Evolutionary conservation across 2,113 vertebrate genomes (phyloP).

Genomic region (Python bivittatus): DNA sequence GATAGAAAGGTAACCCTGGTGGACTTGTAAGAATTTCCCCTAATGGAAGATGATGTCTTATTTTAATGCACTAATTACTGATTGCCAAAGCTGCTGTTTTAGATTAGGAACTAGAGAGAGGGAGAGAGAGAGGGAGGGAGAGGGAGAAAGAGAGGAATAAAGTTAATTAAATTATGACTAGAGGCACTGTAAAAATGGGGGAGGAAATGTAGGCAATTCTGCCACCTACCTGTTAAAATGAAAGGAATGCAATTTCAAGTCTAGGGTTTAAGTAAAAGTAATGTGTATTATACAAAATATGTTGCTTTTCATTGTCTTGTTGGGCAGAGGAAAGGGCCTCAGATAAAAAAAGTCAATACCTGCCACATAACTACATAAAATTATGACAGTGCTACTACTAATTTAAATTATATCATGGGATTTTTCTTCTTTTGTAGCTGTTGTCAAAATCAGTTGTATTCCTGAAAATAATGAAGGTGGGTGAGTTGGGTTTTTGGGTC

Average conservation of each 20-base stretch:
- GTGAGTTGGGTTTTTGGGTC: not conserved
- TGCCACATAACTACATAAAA: constrained; percentile 20
- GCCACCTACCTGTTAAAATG: constrained; percentile 47
- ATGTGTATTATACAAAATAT: constrained; percentile 8
- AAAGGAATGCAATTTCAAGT: constrained; percentile 42
- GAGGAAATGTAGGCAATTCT: constrained; percentile 36
- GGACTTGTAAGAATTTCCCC: constrained; percentile 44
- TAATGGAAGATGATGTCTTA: constrained; percentile 40
- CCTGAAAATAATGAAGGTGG: not conserved
- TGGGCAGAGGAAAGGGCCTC: not conserved
- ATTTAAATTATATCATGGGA: not conserved
- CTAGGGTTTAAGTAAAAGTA: constrained; percentile 10
- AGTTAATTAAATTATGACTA: constrained; percentile 56
- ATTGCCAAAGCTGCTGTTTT: constrained; percentile 49
- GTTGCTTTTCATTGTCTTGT: constrained; percentile 17
- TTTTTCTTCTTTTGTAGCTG: not conserved
- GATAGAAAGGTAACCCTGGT: constrained; percentile 29
- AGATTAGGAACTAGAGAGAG: constrained; percentile 34
- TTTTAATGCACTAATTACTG: constrained; percentile 42
- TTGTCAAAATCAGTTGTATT: not conserved
- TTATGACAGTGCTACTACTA: not conserved
- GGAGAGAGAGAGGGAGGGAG: not conserved
- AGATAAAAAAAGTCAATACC: not conserved
- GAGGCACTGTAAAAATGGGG: constrained; percentile 42
- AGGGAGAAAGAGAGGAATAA: constrained; percentile 29